Percentiles rank a stretch among this genome's conserved stretches.
Conservation (phyloP, 2,797 vertebrate genomes). For the Syngnathus rostellatus region DNA sequence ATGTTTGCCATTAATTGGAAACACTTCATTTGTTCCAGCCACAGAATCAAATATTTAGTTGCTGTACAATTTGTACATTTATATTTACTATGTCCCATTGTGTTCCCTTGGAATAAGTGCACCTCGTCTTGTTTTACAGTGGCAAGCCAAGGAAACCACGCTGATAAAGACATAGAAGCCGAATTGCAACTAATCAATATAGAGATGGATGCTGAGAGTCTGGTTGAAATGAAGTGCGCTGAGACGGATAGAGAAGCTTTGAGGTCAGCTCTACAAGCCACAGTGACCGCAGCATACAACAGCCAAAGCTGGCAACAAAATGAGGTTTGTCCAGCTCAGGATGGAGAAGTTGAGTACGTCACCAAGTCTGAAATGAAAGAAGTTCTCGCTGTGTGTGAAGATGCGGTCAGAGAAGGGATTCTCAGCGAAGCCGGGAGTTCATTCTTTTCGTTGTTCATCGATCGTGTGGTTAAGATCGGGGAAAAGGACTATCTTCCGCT, state of each 20-base stretch:
- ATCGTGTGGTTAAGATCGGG: slow-evolving; percentile 66
- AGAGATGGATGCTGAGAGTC: slow-evolving; percentile 68
- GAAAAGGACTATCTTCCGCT: slow-evolving; percentile 67
- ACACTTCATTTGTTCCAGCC: too few relatives aligned
- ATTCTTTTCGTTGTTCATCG: slow-evolving; percentile 74
- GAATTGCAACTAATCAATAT: slow-evolving; percentile 64
- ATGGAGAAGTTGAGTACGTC: slow-evolving; percentile 70
- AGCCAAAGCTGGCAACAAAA: slow-evolving; percentile 49
- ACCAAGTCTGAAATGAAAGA: slow-evolving; percentile 78
- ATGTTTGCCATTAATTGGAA: too few relatives aligned
- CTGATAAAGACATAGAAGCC: slow-evolving; percentile 66
- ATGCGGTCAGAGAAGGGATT: slow-evolving; percentile 66
- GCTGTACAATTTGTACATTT: too few relatives aligned
- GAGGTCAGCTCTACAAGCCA: slow-evolving; percentile 67
- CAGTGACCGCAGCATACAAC: slow-evolving; percentile 59
- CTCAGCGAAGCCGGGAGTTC: slow-evolving; percentile 68
- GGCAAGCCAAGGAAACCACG: slow-evolving; percentile 50
- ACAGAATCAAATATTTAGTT: too few relatives aligned
- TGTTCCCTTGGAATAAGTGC: not conserved
- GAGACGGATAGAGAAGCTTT: slow-evolving; percentile 72
- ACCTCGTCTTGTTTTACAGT: slow-evolving; percentile 25
- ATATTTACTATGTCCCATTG: not conserved
- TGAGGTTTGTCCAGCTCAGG: slow-evolving; percentile 46
- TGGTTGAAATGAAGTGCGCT: slow-evolving; percentile 63
- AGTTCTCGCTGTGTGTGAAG: slow-evolving; percentile 72